Evolutionary conservation across 2,113 vertebrate species (phyloP), one percentile per base, ranked within the genome.

Genomic region (Sturnus vulgaris): DNA sequence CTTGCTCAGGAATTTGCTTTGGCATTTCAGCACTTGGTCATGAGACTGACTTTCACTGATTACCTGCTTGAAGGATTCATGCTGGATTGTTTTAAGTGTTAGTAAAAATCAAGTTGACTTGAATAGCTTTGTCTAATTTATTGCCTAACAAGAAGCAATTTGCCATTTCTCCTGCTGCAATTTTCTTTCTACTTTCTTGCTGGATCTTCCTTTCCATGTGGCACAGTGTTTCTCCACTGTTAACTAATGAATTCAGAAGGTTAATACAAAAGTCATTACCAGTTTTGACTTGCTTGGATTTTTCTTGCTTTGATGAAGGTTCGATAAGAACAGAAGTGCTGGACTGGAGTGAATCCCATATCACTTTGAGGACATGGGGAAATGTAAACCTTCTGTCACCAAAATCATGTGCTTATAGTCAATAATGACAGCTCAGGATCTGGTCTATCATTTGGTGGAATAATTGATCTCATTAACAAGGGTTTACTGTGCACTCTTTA

Each of bases 11-110:
- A 59, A 27, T 80, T 79, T 25, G 60, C 52, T 73, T 90, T 86
- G 82, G 88, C 92, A 90, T 88, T 92, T 91, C 81, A 69, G 77
- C 46, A 65, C 61, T 72, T 79, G 60, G 89, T 89, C 94, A 91
- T 84, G 86, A 83, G 92, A 77, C 56, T 37, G 68, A 70, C 57
- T 50, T 87, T 60, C 50, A 65, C 46, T 40, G 63, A 27, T 65
- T 92, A 78, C 61, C 57, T 80, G 31, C 56, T 47, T 88, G 55
- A 89, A 85, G 66, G 73, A 86, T 77, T 91, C 57, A 56, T 50
- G 33, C 46, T 76, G 75, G 21, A 53, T n/a, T 77, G 42, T 35
- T 89, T n/a, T 17, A 53, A 82, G n/a, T 61, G 24, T 55, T 72
- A 57, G 72, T 61, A 93, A 83, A 83, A 91, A 37, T 37, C 15